Evolutionary conservation across 2,888 invertebrate genomes (phyloP).

Genomic region (Lottia gigantea): DNA sequence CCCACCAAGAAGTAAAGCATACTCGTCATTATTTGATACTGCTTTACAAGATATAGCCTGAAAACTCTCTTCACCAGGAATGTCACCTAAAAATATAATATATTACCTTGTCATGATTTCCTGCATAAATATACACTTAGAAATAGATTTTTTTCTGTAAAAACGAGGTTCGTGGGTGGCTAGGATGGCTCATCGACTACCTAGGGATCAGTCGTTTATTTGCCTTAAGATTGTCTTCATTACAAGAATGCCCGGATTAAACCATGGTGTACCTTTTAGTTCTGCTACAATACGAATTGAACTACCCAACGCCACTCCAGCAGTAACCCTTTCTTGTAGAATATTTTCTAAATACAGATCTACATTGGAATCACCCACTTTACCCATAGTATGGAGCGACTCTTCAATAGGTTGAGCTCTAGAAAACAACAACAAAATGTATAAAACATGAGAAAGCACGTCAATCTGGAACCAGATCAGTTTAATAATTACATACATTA

Average conservation of each 20-base stretch:
- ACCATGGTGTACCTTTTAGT: neutral
- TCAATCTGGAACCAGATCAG: too few species aligned
- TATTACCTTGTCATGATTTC: too few species aligned
- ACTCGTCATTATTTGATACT: neutral
- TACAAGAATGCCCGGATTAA: too few species aligned
- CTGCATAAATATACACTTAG: too few species aligned
- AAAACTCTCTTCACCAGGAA: slow-evolving; percentile 8
- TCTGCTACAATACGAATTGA: neutral
- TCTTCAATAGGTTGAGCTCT: neutral
- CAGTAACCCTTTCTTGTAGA: neutral
- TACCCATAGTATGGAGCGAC: neutral
- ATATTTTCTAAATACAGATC: neutral
- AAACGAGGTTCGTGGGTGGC: too few species aligned
- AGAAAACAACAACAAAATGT: neutral
- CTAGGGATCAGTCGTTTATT: too few species aligned
- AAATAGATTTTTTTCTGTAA: too few species aligned
- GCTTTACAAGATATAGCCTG: slow-evolving; percentile 13
- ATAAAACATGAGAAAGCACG: too few species aligned
- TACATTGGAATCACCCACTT: neutral
- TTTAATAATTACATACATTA: too few species aligned
- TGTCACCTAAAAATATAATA: slow-evolving; percentile 6
- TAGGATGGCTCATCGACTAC: too few species aligned
- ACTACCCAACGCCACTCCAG: neutral
- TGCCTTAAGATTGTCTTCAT: too few species aligned
- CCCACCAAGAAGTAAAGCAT: slow-evolving; percentile 10